Conservation (phyloP, 1,140 invertebrate species). For the Bombus breviceps region DNA sequence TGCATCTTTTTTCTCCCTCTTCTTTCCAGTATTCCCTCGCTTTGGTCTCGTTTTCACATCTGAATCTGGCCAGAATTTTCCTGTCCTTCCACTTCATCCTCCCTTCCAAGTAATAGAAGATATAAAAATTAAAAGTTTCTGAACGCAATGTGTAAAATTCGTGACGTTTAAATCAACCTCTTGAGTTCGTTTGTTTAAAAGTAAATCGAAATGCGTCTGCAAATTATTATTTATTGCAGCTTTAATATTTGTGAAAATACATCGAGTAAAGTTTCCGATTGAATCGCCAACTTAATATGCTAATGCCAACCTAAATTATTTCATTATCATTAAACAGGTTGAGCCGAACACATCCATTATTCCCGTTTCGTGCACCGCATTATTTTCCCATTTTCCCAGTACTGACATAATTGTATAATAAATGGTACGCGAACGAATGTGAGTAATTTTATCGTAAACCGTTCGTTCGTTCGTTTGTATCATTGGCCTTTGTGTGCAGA, state of each 20-base stretch:
- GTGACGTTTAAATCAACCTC: not conserved
- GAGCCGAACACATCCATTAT: not conserved
- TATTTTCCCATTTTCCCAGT: not conserved
- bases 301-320: not conserved
- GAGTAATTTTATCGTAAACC: not conserved
- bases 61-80: too few relatives aligned
- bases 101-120: too few relatives aligned
- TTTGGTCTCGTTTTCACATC: too few relatives aligned
- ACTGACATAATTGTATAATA: not conserved
- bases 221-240: not conserved
- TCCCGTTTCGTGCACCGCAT: not conserved
- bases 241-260: not conserved
- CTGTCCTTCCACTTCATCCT: too few relatives aligned
- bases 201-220: not conserved
- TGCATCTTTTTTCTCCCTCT: too few relatives aligned
- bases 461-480: not conserved
- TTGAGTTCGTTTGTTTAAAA: not conserved
- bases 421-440: not conserved
- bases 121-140: too few relatives aligned
- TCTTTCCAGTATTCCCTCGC: too few relatives aligned
- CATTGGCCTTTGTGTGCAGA: not conserved
- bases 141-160: not conserved
- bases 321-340: not conserved
- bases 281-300: not conserved
- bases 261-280: not conserved